Base-by-base conservation (phyloP, 2,888 invertebrate species). In the Phortica okadai region DNA sequence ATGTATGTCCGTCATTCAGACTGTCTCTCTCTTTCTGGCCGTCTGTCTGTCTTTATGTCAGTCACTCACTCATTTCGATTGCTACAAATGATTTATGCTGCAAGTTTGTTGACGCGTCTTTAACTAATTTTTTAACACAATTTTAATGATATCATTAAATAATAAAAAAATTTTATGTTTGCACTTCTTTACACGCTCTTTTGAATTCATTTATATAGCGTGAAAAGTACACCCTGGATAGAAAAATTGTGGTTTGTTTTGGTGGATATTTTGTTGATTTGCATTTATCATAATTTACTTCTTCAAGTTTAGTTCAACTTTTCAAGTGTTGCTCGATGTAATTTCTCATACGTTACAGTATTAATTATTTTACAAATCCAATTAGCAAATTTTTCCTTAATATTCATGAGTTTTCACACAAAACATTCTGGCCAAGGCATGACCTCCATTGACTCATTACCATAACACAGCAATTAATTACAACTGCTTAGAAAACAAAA, bases 111-210 rank as follows among this genome's bases (percentile, higher is more conserved):
- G 54, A 33, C 74, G 74, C 16, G 73, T 73, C 74, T 66, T 80
- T 80, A 84, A 81, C 85, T 85, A 85, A 85, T 85, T 85, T 85
- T 87, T 85, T 87, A 87, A 85, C 85, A 87, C 85, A 87, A 85
- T 85, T 85, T 85, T 87, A 74, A 74, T 74, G 74, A 66, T 66
- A 74, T 74, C 74, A 74, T 74, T 74, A 74, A 67, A 59, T 41
- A 16, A 16, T 54, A 74, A 41, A 54, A 56, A 11, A 8, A 11
- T 50, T 3, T 8, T 14, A 50, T 50, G 8, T 50, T 50, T 50
- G 14, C 50, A 50, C 50, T 50, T 14, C 50, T 6, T 50, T 50
- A 14, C 50, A 2, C 8, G 50, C 50, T 2, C 50, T 11, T 8
- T 50, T 50, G 50, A 8, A 6, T 50, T 11, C 6, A 14, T 2